Base-by-base conservation (phyloP, 1,140 invertebrate genomes). In the Wasmannia auropunctata region DNA sequence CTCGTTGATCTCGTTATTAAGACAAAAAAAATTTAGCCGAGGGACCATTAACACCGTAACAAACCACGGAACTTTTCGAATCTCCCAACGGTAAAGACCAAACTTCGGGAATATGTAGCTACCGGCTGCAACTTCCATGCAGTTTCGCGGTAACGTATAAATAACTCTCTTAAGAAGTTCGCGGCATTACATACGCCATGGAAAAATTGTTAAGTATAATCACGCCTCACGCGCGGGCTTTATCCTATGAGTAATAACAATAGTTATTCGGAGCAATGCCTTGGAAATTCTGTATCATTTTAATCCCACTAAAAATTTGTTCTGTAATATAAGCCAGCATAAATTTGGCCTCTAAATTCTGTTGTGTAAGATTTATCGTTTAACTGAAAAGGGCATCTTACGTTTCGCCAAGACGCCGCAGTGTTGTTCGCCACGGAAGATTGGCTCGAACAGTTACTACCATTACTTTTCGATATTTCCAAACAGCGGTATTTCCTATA, bases 11-110 rank as follows among this genome's bases (percentile, higher is more conserved):
- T 67, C 37, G 22, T 67, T 67, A 67, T 79, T 65, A 79, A 65
- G 40, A 43, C 28, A 65, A 79, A 79, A n/a, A 51, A 79, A 79
- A 79, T 79, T 65, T 79, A 65, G 75, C 19, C 58, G 25, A 49
- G 40, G n/a, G 40, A n/a, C 28, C 40, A 43, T 79, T 79, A 79
- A 79, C 75, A 79, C 75, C 7, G 58, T 65, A 65, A 79, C 58
- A 49, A 63, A 79, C 58, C 75, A 65, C 75, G n/a, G 25, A 79
- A 79, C 75, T 79, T 79, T 79, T 79, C 58, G 58, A 79, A 79
- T 79, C 75, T 65, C 75, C 58, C 54, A 16, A 62, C 75, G 40
- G 58, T 79, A 75, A 75, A 65, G 75, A 25, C 28, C n/a, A 62
- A 65, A 79, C 75, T 79, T 79, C 31, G 75, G 16, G 58, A 28